Evolutionary conservation across 2,888 invertebrate species (phyloP).

Genomic region (Monoplex corrugatus): DNA sequence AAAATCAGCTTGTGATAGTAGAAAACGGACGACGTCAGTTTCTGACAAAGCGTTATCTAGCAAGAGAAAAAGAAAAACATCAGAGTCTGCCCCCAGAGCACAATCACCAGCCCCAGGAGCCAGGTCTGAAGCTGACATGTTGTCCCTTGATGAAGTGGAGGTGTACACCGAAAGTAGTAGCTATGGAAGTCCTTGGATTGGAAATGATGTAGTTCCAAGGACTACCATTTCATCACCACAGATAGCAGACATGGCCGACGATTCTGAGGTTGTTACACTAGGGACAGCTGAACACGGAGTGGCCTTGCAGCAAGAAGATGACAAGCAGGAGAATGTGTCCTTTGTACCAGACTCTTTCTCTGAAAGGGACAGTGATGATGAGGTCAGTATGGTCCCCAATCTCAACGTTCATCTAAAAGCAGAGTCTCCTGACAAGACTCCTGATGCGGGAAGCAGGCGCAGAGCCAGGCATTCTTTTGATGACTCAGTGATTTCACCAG

Average conservation of each 20-base stretch:
- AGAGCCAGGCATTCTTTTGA: no score
- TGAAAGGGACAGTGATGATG: neutral
- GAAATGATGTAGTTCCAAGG: no score
- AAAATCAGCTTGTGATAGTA: neutral
- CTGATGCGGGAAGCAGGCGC: no score
- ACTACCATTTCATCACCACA: no score
- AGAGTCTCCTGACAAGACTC: neutral
- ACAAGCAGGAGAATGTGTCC: neutral
- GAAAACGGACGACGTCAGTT: neutral
- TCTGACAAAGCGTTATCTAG: neutral
- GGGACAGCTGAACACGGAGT: no score
- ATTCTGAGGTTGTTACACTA: neutral
- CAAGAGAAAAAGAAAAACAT: neutral
- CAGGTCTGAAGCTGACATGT: no score
- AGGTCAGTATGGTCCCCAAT: slow-evolving; percentile 5
- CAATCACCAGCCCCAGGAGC: no score
- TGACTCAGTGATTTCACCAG: no score
- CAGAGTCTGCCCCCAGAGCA: neutral
- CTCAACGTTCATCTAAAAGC: slow-evolving; percentile 8
- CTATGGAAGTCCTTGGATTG: neutral
- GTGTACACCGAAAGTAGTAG: no score
- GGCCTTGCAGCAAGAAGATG: neutral
- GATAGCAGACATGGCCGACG: no score
- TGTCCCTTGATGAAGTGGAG: no score
- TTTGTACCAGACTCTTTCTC: neutral